Base-by-base conservation (phyloP, 2,113 vertebrate genomes). In the Platichthys stellatus region DNA sequence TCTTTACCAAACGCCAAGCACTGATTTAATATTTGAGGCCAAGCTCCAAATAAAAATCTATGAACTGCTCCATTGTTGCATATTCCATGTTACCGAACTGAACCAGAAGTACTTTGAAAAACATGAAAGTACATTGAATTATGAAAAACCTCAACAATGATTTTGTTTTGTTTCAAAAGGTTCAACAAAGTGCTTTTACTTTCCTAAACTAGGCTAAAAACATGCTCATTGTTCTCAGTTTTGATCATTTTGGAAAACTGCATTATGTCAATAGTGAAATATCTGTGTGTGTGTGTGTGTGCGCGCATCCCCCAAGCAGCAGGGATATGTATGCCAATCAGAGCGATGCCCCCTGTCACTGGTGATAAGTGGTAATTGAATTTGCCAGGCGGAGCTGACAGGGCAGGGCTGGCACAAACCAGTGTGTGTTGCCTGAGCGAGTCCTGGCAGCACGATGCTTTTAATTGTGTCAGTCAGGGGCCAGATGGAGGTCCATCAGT, bases 311-410 rank as follows among this genome's bases (percentile, higher is more conserved):
- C 69, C 76, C 62, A 69, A 62, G 69, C 43, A 63, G 72, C 60
- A 53, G 26, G 24, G 54, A 54, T 84, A 69, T 81, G 65, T 76
- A 63, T 81, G 78, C 70, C 63, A 86, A 80, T 79, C 85, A 73
- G 73, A 72, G 76, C 13, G 45, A 58, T 78, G 80, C 83, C 78
- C 63, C 63, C 69, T 74, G 83, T 88, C 83, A 72, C 76, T 74
- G 72, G 63, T 88, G 83, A 88, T 85, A 83, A 88, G 82, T 87
- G 76, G 68, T 88, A 90, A 92, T 89, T 89, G 84, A 89, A 90
- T 84, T 70, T 73, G 78, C 75, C 72, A 68, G 71, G 69, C 57
- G 17, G 63, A 68, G 72, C 76, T 82, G 71, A 81, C 69, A 23
- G 78, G 63, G 72, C 74, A 76, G 69, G 75, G 56, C 78, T 66